These are phyloP conservation scores for Styela plicata DNA, from an alignment of 23 tunicate genomes.

Conservation along the genomic window DNA sequence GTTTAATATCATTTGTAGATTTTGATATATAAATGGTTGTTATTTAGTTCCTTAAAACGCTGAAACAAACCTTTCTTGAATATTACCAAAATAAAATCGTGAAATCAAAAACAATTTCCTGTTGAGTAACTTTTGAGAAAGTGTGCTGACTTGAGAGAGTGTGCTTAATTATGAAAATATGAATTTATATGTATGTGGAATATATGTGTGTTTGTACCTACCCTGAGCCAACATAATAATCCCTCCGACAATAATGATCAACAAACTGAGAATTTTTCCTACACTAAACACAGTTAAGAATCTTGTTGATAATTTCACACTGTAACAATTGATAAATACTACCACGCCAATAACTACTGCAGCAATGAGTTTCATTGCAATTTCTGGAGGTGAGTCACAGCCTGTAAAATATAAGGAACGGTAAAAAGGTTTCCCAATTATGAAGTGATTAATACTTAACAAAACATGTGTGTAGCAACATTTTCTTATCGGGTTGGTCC, in stretches of 20 bases:
- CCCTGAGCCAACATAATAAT: conserved; percentile 75
- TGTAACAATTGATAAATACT: conserved; percentile 73
- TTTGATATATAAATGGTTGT: no score
- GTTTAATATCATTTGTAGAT: no score
- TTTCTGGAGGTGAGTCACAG: conserved; percentile 32
- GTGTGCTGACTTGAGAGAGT: no score
- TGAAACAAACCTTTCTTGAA: no score
- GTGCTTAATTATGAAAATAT: not conserved
- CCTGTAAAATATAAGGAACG: conserved; percentile 6
- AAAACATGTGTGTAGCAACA: no score
- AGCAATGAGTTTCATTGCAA: conserved; percentile 66
- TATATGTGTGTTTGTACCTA: no score
- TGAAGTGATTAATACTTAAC: not conserved
- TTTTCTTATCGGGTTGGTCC: conserved; percentile 3
- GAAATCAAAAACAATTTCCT: no score
- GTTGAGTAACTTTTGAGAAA: no score
- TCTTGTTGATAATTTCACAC: conserved; percentile 79
- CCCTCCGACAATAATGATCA: conserved; percentile 80
- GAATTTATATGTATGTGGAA: no score
- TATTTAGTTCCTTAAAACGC: no score
- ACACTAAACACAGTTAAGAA: conserved; percentile 79
- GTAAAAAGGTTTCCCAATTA: not conserved
- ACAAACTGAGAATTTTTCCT: conserved; percentile 86
- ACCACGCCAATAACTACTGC: conserved; percentile 57
- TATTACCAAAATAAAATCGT: no score